Conservation (phyloP, 2,113 vertebrate species). For the Anser cygnoides region DNA sequence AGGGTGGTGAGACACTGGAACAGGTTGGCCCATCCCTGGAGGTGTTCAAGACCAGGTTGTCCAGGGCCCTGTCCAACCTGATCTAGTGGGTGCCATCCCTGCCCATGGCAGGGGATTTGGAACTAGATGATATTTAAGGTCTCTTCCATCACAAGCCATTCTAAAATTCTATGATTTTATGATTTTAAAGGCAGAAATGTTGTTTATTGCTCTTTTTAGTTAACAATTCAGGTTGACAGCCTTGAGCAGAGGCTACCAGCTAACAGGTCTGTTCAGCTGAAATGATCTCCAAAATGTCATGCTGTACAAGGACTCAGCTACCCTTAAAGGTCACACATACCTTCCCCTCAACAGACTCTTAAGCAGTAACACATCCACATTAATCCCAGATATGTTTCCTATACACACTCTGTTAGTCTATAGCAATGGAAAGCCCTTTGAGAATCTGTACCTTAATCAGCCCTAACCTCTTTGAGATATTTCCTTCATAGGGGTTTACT, state of each 20-base stretch:
- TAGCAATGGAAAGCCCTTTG: neutral
- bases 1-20: no score
- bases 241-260: neutral
- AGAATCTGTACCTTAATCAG: neutral
- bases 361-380: neutral
- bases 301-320: neutral
- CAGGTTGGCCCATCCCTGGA: no score
- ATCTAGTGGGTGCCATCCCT: no score
- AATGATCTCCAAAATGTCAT: neutral
- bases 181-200: neutral
- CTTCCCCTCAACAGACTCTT: neutral
- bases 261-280: neutral
- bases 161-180: no score
- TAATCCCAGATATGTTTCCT: neutral
- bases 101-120: no score
- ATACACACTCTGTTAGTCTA: neutral
- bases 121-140: no score
- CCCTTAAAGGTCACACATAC: neutral
- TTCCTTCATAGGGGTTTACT: neutral
- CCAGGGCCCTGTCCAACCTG: no score
- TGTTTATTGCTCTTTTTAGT: no score
- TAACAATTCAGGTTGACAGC: neutral
- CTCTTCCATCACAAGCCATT: no score
- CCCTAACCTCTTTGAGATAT: neutral
- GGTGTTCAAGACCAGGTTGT: no score